Percentiles rank a stretch among this genome's conserved stretches.
Evolutionary conservation across 2,888 invertebrate species (phyloP).

Genomic region (Trichogramma dendrolimi): DNA sequence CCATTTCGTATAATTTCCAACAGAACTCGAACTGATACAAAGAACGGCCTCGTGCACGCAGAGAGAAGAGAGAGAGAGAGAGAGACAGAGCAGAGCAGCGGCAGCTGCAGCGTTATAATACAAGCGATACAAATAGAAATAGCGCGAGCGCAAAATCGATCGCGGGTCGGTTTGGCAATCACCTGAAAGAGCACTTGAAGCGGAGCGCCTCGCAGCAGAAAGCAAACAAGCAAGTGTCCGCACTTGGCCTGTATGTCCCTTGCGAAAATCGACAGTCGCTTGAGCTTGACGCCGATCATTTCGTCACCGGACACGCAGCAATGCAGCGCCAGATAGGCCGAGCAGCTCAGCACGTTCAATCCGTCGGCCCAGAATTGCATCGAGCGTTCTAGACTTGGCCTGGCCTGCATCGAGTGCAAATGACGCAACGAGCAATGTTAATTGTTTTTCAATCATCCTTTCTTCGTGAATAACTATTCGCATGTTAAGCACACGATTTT

Average conservation of each 20-base stretch:
- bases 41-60: too few relatives aligned
- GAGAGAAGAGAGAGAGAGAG: too few relatives aligned
- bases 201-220: constrained; percentile 71
- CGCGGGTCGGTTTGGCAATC: constrained; percentile 10
- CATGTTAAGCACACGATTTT: not conserved
- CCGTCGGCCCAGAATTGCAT: constrained; percentile 48
- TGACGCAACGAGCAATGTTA: not conserved
- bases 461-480: not conserved
- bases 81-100: too few relatives aligned
- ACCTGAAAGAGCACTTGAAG: constrained; percentile 75
- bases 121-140: too few relatives aligned
- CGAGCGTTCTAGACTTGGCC: constrained; percentile 59
- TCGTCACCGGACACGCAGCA: constrained; percentile 46
- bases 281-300: constrained; percentile 60
- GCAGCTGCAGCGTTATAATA: too few relatives aligned
- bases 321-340: constrained; percentile 62
- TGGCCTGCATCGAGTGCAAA: constrained; percentile 55
- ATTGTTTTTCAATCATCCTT: not conserved
- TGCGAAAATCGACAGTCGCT: constrained; percentile 65
- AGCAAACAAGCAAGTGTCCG: constrained; percentile 70
- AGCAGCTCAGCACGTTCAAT: constrained; percentile 71
- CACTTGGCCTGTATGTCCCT: constrained; percentile 80
- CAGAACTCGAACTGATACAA: too few relatives aligned
- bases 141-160: too few relatives aligned
- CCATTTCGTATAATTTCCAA: too few relatives aligned